Conservation (phyloP, 2,113 vertebrate genomes). For the Eurystomus gularis region DNA sequence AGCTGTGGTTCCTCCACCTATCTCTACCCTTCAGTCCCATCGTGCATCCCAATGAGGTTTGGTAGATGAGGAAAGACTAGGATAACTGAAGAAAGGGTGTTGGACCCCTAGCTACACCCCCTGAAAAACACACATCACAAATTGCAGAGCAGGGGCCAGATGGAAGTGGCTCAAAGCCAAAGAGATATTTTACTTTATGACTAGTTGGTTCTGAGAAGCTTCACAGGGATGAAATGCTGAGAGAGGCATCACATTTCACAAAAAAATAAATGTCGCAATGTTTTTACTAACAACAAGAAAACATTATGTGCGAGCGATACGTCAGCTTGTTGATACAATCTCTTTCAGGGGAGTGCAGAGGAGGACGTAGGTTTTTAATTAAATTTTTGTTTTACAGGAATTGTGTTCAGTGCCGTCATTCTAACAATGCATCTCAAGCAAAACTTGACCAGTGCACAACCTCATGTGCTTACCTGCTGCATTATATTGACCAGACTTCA, state of each 20-base stretch:
- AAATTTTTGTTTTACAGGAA: constrained; percentile 76
- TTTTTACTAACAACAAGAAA: constrained; percentile 30
- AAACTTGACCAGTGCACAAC: constrained; percentile 78
- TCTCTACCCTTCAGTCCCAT: not conserved
- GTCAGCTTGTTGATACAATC: not conserved
- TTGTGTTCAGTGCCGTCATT: constrained; percentile 84
- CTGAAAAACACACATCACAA: not conserved
- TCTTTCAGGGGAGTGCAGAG: not conserved
- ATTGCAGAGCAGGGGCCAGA: not conserved
- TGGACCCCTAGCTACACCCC: not conserved
- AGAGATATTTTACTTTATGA: not conserved
- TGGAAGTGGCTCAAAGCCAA: not conserved
- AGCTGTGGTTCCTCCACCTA: not conserved
- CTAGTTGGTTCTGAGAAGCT: not conserved
- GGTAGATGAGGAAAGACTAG: not conserved
- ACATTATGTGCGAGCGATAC: not conserved
- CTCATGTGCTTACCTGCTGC: constrained; percentile 80
- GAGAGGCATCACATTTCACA: not conserved
- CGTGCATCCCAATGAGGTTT: accelerated
- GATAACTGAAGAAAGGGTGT: not conserved
- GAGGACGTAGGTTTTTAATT: not conserved
- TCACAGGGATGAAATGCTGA: constrained; percentile 1
- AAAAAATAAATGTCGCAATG: constrained; percentile 10
- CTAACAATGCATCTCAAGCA: constrained; percentile 76
- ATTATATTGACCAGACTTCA: constrained; percentile 76